Base-by-base conservation (phyloP, 2,797 vertebrate genomes). In the Pseudocheirus occidentalis region DNA sequence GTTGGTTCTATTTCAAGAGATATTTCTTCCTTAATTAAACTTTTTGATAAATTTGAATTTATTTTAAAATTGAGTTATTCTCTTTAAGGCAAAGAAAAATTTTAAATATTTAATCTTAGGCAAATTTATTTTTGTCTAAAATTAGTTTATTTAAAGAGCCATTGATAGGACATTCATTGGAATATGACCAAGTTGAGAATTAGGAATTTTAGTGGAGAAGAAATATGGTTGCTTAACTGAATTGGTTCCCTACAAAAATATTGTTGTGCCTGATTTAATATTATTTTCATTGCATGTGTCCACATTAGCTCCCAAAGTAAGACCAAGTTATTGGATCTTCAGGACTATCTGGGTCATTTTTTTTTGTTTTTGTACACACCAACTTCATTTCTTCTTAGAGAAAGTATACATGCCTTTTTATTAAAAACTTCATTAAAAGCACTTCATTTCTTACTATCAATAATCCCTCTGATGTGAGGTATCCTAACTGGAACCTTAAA, bases 381-480 rank as follows among this genome's bases (percentile, higher is more conserved):
- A 40, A 73, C 18, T 40, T 73, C 66, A 40, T 40, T 40, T 66
- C 31, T 13, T 66, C 59, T 73, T 21, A 73, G 5, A 40, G 66
- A 55, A 94, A 95, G n/a, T 5, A 92, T 52, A 40, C 27, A 28
- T 16, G 50, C 21, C 12, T 62, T 81, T 46, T 40, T 0, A 13
- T 56, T 91, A 54, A 93, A 73, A 14, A 4, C 12, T 97, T n/a
- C 18, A 91, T 94, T 95, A 91, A 59, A 81, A 91, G 54, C 93
- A 4, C 10, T 91, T 24, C 4, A 81, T 40, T 57, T 14, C 18
- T 90, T 59, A 93, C 55, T 11, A 55, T 55, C 4, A 92, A 12
- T 56, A 92, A 14, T 12, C 95, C 34, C 81, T 96, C 95, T 24
- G 73, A 4, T 28, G 0, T 52, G 53, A 9, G 73, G 66, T 87